Evolutionary conservation across 2,797 vertebrate species (phyloP).

Genomic region (Pseudomugil gertrudae): DNA sequence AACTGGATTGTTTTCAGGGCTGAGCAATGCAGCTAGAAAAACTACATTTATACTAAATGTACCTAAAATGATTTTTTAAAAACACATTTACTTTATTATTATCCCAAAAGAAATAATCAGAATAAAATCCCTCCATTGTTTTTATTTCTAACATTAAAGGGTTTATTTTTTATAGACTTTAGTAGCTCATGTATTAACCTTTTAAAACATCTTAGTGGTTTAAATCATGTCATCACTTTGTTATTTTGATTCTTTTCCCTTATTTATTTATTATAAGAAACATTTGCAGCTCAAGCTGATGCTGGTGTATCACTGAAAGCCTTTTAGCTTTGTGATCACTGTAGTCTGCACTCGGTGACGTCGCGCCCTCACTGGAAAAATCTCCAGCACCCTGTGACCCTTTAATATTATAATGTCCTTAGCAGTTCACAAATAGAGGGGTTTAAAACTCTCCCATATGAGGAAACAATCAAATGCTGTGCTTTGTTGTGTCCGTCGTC

Average conservation of each 20-base stretch:
- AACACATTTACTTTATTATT: no score
- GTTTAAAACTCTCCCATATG: not conserved
- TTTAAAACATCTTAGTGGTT: not conserved
- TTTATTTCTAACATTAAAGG: not conserved
- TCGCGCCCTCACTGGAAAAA: not conserved
- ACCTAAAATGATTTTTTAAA: no score
- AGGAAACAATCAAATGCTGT: not conserved
- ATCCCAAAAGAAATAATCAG: no score
- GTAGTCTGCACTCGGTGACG: not conserved
- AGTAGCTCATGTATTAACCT: not conserved
- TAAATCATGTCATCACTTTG: not conserved
- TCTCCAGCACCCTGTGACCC: not conserved
- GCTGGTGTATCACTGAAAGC: not conserved
- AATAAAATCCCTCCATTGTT: not conserved
- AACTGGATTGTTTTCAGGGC: no score
- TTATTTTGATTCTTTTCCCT: not conserved
- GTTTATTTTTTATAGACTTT: not conserved
- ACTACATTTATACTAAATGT: no score
- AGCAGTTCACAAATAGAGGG: not conserved
- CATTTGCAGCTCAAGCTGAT: not conserved
- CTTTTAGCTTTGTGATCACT: not conserved
- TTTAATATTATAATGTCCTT: not conserved
- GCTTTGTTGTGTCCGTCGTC: constrained; percentile 1
- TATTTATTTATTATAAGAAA: not conserved
- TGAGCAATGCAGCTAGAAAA: no score